A percentile compares a stretch with the other conserved stretches of the same genome.
Conservation (phyloP, 2,797 vertebrate species). For the Nothura maculosa region DNA sequence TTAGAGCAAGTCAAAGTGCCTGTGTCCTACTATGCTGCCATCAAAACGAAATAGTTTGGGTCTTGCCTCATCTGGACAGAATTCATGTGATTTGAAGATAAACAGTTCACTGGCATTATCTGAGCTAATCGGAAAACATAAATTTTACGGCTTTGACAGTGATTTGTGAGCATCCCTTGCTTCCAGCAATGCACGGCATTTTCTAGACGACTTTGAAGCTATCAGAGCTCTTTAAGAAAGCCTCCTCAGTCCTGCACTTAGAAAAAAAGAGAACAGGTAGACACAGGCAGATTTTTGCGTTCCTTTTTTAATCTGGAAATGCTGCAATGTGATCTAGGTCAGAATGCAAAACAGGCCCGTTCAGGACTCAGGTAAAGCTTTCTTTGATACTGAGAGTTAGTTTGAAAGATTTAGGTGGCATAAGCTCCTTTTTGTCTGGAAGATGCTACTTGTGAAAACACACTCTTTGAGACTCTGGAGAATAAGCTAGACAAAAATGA, state of each 20-base stretch:
- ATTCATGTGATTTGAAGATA: not conserved
- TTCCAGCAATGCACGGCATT: not conserved
- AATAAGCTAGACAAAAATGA: not conserved
- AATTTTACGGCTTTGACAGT: not conserved
- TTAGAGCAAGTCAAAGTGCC: not conserved
- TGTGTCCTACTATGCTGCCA: not conserved
- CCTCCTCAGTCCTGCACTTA: not conserved
- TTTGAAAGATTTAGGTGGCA: not conserved
- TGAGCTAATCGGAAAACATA: not conserved
- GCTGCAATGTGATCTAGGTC: not conserved
- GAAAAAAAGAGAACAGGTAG: not conserved
- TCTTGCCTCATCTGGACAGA: not conserved
- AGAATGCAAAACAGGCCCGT: not conserved
- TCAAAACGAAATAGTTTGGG: not conserved
- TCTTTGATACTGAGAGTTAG: not conserved
- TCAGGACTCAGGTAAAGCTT: not conserved
- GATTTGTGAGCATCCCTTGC: not conserved
- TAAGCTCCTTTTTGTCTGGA: not conserved
- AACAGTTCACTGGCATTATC: not conserved
- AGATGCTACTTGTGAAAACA: not conserved
- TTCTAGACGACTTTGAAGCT: not conserved
- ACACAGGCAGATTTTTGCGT: not conserved
- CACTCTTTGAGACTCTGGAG: not conserved
- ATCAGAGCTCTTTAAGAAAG: not conserved
- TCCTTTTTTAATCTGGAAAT: not conserved